Evolutionary conservation across 2,113 vertebrate species (phyloP), one percentile per base, ranked within the genome.

Genomic region (Lates calcarifer): DNA sequence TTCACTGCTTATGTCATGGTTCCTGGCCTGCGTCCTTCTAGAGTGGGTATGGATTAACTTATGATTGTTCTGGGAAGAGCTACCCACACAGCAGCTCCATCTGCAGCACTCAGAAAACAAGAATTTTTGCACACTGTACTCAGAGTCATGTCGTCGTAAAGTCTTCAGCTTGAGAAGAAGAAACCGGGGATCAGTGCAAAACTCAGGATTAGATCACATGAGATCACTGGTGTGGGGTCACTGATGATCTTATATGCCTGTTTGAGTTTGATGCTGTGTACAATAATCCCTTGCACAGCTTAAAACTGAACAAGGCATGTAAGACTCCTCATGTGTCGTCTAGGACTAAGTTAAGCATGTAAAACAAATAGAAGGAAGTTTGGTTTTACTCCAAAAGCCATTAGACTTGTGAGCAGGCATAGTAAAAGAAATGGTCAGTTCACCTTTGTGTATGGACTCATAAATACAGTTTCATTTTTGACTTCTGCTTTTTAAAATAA

Each of bases 41-140:
- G 13, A 43, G 29, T 17, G 33, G 51, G 31, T 67, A 68, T 67
- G 73, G 79, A 79, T 88, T 77, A 66, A 17, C 22, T 62, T 56
- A 33, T 78, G 58, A 65, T 78, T 70, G 81, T 81, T 83, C 69
- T 75, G 72, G 63, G 72, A 79, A 83, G 68, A 56, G 18, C 61
- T 58, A 43, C 8, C 22, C 56, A 60, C 58, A 66, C 22, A 33
- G 62, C 56, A 69, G 51, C 53, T 77, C 58, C 68, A 53, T 53
- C n/a, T 55, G 61, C 28, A 79, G 45, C 49, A 26, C 43, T 43
- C 11, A 43, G 26, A 76, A 9, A 55, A 57, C 6, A 29, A 14
- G 4, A 15, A 26, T 67, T 74, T 55, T 10, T 29, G 31, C 53
- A 67, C 17, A 24, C 12, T 15, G 35, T 22, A 10, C 17, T 41